Conservation (phyloP, 1,140 invertebrate genomes). For the Bradysia coprophila region DNA sequence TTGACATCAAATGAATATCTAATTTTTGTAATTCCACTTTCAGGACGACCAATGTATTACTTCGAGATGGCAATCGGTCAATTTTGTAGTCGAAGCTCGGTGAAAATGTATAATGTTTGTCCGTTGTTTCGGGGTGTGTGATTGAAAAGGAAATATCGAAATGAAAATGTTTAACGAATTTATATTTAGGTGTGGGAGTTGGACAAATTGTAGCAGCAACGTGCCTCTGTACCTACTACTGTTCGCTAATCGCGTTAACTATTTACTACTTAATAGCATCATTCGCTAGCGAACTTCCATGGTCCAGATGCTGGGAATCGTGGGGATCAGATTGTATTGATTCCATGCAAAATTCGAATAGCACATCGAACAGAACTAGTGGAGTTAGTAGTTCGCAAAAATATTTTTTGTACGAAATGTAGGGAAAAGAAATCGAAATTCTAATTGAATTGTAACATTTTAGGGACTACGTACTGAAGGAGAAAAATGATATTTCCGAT, state of each 20-base stretch:
- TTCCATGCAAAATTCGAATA: neutral
- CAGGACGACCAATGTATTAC: slow-evolving; percentile 60
- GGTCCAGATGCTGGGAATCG: slow-evolving; percentile 37
- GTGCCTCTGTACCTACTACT: slow-evolving; percentile 58
- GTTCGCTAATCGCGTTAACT: slow-evolving; percentile 58
- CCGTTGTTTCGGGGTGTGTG: slow-evolving; percentile 40
- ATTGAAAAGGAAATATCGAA: too few relatives aligned
- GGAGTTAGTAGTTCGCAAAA: slow-evolving; percentile 33
- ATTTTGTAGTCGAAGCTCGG: slow-evolving; percentile 36
- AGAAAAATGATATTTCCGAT: too few relatives aligned
- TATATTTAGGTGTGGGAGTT: slow-evolving; percentile 43
- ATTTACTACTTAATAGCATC: slow-evolving; percentile 51
- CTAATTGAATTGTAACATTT: too few relatives aligned
- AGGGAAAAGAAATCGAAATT: too few relatives aligned
- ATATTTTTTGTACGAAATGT: slow-evolving; percentile 40
- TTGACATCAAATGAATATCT: too few relatives aligned
- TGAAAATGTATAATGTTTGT: slow-evolving; percentile 30
- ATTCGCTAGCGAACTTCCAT: slow-evolving; percentile 41
- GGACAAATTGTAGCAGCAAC: slow-evolving; percentile 54
- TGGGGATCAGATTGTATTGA: slow-evolving; percentile 28
- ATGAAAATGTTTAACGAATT: too few relatives aligned
- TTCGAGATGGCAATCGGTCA: slow-evolving; percentile 53
- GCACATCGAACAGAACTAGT: neutral
- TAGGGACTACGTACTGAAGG: too few relatives aligned
- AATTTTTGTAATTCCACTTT: too few relatives aligned